Evolutionary conservation across 2,888 invertebrate genomes (phyloP).

Genomic region (Nebria brevicollis): DNA sequence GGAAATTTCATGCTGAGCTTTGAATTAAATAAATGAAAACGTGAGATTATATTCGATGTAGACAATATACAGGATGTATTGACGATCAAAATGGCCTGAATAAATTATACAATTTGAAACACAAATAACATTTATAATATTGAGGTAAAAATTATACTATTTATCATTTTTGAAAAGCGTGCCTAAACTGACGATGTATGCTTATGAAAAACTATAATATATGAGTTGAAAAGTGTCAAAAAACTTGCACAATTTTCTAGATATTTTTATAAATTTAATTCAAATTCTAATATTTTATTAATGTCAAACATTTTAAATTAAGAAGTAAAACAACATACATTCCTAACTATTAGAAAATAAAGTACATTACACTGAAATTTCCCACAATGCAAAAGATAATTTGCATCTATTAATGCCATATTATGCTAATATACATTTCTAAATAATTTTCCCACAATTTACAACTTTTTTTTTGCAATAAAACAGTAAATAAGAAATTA

Average conservation of each 20-base stretch:
- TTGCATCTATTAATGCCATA: not conserved
- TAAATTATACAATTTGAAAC: not conserved
- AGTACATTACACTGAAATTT: not conserved
- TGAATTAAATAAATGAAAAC: not conserved
- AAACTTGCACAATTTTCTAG: too few relatives aligned
- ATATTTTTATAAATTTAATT: too few relatives aligned
- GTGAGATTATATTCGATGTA: not conserved
- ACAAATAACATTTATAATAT: too few relatives aligned
- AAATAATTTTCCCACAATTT: not conserved
- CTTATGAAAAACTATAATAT: too few relatives aligned
- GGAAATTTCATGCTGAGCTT: not conserved
- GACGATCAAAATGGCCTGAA: not conserved
- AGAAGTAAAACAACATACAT: not conserved
- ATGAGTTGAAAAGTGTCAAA: too few relatives aligned
- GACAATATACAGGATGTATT: not conserved
- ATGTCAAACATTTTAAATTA: not conserved
- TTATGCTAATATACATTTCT: conserved; percentile 1
- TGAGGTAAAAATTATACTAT: too few relatives aligned
- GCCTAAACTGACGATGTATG: too few relatives aligned
- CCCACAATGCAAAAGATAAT: not conserved
- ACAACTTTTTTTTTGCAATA: not conserved
- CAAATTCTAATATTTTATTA: too few relatives aligned
- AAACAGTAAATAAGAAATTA: too few relatives aligned
- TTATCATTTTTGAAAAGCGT: too few relatives aligned
- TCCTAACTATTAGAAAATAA: not conserved